Evolutionary conservation across 2,113 vertebrate species (phyloP).

Genomic region (Oriolus oriolus): DNA sequence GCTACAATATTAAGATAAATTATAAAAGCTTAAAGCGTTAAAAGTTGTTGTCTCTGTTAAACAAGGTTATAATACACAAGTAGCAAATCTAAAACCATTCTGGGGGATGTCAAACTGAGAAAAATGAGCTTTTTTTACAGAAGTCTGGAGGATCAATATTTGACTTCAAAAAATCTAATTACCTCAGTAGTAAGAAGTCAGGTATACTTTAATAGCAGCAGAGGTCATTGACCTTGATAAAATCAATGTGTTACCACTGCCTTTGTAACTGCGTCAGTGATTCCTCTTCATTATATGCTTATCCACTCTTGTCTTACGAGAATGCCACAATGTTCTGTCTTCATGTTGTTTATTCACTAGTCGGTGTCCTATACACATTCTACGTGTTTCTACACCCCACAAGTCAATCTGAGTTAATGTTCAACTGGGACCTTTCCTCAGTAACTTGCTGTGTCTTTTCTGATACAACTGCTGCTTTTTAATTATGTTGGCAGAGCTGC

Average conservation of each 20-base stretch:
- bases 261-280: constrained; percentile 40
- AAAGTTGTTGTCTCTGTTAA: neutral
- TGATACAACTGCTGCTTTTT: constrained; percentile 20
- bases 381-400: neutral
- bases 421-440: constrained; percentile 30
- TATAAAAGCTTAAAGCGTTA: neutral
- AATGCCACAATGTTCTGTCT: neutral
- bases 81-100: neutral
- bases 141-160: neutral
- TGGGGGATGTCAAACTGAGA: neutral
- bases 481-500: constrained; percentile 26
- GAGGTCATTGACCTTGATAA: neutral
- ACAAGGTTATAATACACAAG: neutral
- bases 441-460: constrained; percentile 14
- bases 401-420: constrained; percentile 54
- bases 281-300: neutral
- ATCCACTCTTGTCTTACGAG: neutral
- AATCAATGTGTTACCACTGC: neutral
- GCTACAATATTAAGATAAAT: neutral
- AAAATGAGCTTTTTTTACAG: neutral
- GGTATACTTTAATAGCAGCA: neutral
- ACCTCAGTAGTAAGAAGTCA: neutral
- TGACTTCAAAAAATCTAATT: neutral
- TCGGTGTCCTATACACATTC: neutral
- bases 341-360: constrained; percentile 22